A percentile compares a stretch with the other conserved stretches of the same genome.
Conservation (phyloP, 2,113 vertebrate species). For the Misgurnus anguillicaudatus region DNA sequence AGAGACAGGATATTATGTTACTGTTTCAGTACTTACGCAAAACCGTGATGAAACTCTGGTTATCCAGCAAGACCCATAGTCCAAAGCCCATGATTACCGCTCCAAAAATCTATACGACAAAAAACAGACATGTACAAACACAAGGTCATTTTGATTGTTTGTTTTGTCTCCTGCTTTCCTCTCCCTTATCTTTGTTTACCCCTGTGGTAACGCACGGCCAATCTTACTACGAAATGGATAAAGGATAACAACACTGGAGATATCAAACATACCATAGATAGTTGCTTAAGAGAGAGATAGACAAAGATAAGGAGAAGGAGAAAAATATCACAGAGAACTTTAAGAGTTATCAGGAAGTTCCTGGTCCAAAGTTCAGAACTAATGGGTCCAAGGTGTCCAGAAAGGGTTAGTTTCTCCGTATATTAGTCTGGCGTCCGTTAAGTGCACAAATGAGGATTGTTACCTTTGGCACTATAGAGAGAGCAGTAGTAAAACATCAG, state of each 20-base stretch:
- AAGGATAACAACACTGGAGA: neutral
- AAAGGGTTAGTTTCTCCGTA: slow-evolving; percentile 2
- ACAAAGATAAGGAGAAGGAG: neutral
- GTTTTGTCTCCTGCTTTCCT: neutral
- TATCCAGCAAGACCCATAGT: slow-evolving; percentile 91
- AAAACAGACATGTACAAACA: neutral
- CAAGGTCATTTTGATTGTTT: neutral
- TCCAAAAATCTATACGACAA: slow-evolving; percentile 81
- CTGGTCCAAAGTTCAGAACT: neutral
- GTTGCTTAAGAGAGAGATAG: slow-evolving; percentile 8
- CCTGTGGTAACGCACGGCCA: neutral
- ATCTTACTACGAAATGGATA: neutral
- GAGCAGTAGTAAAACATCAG: slow-evolving; percentile 40
- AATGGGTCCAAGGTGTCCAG: slow-evolving; percentile 6
- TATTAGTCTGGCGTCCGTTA: neutral
- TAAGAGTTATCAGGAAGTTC: neutral
- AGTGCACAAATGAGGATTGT: neutral
- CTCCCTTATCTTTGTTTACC: neutral
- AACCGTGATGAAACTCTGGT: slow-evolving; percentile 88
- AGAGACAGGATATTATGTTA: slow-evolving; percentile 32
- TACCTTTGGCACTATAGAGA: neutral
- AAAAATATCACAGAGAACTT: neutral
- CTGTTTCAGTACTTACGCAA: slow-evolving; percentile 76
- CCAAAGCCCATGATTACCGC: slow-evolving; percentile 91
- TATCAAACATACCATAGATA: neutral